A percentile compares a stretch with the other conserved stretches of the same genome.
Conservation (phyloP, 2,797 vertebrate species). For the Cephalopachus bancanus region DNA sequence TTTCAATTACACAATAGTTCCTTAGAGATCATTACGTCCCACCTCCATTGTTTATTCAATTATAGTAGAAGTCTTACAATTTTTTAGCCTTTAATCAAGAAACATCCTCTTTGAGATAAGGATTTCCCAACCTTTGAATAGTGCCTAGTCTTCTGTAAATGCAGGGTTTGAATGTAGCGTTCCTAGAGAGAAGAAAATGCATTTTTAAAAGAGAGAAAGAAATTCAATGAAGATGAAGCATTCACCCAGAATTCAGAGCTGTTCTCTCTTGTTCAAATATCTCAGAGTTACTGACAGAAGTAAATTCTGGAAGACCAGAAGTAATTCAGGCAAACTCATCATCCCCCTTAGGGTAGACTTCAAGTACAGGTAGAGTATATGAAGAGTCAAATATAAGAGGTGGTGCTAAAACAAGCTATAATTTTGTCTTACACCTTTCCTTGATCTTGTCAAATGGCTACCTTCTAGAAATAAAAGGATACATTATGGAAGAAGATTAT, state of each 20-base stretch:
- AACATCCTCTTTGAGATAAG: background rate
- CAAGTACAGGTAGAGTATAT: background rate
- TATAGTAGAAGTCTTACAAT: background rate
- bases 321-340: background rate
- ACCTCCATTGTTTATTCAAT: background rate
- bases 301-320: background rate
- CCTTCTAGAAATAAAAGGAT: background rate
- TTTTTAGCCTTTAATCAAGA: background rate
- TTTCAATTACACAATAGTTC: background rate
- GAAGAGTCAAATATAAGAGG: background rate
- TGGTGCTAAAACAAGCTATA: background rate
- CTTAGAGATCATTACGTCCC: background rate
- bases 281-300: background rate
- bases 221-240: background rate
- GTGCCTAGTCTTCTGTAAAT: background rate
- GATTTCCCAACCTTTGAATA: background rate
- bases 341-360: background rate
- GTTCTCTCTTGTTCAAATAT: background rate
- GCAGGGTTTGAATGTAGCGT: background rate
- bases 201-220: background rate
- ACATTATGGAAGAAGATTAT: background rate
- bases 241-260: background rate
- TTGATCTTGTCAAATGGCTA: background rate
- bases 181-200: background rate
- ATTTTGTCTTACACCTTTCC: background rate